Percentiles rank a stretch among this genome's conserved stretches.
Evolutionary conservation across 2,888 invertebrate species (phyloP).

Genomic region (Marronus borbonicus): DNA sequence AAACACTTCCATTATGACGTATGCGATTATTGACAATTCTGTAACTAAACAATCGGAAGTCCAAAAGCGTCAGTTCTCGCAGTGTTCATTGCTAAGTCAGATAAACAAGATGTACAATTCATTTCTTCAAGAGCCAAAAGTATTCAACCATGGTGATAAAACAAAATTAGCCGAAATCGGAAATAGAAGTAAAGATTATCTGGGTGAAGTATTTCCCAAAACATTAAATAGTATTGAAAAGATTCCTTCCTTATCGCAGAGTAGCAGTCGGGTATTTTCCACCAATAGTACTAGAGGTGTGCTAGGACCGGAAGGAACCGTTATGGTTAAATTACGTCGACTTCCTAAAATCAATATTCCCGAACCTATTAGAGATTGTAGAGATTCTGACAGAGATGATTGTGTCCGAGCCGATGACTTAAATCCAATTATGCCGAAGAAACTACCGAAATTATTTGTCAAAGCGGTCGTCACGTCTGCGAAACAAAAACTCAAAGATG

Average conservation of each 20-base stretch:
- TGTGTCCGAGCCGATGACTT: slow-evolving; percentile 53
- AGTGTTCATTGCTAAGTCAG: background rate
- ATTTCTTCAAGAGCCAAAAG: background rate
- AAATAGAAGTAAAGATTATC: slow-evolving; percentile 1
- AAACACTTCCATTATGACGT: background rate
- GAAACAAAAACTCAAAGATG: slow-evolving; percentile 46
- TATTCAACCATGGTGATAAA: background rate
- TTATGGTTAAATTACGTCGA: slow-evolving; percentile 50
- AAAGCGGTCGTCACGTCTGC: slow-evolving; percentile 19
- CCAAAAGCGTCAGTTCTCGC: slow-evolving; percentile 31
- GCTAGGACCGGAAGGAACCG: slow-evolving; percentile 49
- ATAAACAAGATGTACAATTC: background rate
- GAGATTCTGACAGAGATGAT: background rate
- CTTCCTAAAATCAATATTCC: slow-evolving; percentile 49
- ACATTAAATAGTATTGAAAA: background rate
- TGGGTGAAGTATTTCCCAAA: background rate
- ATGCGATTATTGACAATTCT: no score
- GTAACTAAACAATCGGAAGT: background rate
- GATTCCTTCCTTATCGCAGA: background rate
- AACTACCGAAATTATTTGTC: slow-evolving; percentile 47
- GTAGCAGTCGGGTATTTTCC: slow-evolving; percentile 7
- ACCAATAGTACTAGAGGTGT: slow-evolving; percentile 44
- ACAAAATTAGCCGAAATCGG: slow-evolving; percentile 14
- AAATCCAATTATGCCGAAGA: slow-evolving; percentile 48
- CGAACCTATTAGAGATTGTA: slow-evolving; percentile 45